Percentiles rank a stretch among this genome's conserved stretches.
Conservation (phyloP, 2,113 vertebrate species). For the Pandion haliaetus region DNA sequence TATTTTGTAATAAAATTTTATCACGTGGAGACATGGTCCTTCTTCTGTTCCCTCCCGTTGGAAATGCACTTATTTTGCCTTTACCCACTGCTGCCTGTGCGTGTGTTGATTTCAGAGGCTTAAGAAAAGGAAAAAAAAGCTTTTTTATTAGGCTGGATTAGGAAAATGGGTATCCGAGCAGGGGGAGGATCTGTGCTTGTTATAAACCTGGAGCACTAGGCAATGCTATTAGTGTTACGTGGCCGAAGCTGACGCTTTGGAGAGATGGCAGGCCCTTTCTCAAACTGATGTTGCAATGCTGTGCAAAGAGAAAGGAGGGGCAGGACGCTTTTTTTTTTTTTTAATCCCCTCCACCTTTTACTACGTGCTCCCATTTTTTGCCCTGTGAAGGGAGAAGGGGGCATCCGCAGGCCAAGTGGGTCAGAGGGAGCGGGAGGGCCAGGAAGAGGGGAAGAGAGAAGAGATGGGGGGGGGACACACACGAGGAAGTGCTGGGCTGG, state of each 20-base stretch:
- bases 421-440: not conserved
- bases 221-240: accelerated
- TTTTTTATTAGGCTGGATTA: not conserved
- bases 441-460: not conserved
- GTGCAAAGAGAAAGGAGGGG: not conserved
- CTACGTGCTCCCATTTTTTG: not conserved
- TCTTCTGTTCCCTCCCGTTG: not conserved
- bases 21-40: not conserved
- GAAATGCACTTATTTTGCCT: not conserved
- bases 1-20: slow-evolving; percentile 65
- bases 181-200: accelerated
- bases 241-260: not conserved
- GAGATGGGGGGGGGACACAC: not conserved
- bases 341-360: not conserved
- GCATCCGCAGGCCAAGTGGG: not conserved
- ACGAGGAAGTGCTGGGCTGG: not conserved
- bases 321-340: not conserved
- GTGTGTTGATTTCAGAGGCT: not conserved
- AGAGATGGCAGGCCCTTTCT: not conserved
- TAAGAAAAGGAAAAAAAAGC: not conserved
- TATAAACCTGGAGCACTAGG: not conserved
- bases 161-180: not conserved
- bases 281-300: not conserved
- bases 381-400: not conserved
- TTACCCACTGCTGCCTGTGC: not conserved